Evolutionary conservation across 2,888 invertebrate genomes (phyloP).

Genomic region (Phaonia tiefii): DNA sequence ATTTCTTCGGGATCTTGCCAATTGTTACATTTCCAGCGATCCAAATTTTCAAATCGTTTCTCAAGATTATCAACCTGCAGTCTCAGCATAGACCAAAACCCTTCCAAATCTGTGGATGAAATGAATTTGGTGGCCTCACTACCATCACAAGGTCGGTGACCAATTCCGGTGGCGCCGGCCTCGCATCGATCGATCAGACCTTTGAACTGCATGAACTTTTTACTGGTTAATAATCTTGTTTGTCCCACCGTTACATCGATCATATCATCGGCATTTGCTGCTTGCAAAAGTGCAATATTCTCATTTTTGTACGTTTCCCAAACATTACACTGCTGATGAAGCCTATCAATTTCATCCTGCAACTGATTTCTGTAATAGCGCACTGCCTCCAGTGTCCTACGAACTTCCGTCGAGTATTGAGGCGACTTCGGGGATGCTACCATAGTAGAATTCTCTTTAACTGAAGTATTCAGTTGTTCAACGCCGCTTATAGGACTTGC

Average conservation of each 20-base stretch:
- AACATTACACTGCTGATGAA: constrained; percentile 80
- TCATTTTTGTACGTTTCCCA: constrained; percentile 80
- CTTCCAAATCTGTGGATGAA: constrained; percentile 85
- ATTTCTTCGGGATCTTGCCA: constrained; percentile 77
- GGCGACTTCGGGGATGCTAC: constrained; percentile 40
- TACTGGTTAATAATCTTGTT: constrained; percentile 86
- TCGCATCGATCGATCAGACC: constrained; percentile 81
- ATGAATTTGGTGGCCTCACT: constrained; percentile 74
- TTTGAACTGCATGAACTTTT: constrained; percentile 88
- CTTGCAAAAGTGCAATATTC: constrained; percentile 76
- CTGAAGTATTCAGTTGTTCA: constrained; percentile 9
- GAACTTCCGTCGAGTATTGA: constrained; percentile 52
- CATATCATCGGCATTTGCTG: constrained; percentile 79
- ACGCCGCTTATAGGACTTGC: constrained; percentile 31
- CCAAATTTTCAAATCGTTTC: constrained; percentile 75
- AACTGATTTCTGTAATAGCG: constrained; percentile 78
- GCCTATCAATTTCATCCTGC: constrained; percentile 80
- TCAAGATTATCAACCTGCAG: constrained; percentile 80
- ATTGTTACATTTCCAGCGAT: constrained; percentile 75
- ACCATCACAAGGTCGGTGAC: constrained; percentile 68
- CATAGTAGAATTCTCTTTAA: background rate
- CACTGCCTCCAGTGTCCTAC: constrained; percentile 73
- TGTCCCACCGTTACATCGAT: constrained; percentile 88
- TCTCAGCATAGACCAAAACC: constrained; percentile 85
- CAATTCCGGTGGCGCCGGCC: constrained; percentile 69